Base-by-base conservation (phyloP, 2,888 invertebrate species). In the Volucella bombylans region DNA sequence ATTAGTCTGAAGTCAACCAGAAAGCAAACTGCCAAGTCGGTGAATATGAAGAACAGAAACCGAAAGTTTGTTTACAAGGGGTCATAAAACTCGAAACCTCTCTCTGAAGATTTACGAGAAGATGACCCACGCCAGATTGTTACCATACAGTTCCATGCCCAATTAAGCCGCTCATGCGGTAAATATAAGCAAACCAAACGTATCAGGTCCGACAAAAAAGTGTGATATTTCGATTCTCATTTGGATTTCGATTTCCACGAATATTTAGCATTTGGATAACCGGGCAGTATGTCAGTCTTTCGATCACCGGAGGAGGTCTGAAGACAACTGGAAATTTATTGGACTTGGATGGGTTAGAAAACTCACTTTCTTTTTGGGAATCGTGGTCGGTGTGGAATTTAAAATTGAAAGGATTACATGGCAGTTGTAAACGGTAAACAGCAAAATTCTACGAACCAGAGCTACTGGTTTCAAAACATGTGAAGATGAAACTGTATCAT, bases 11-110 rank as follows among this genome's bases (percentile, higher is more conserved):
- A 31, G 31, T 31, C 45, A 12, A 14, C 9, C 23, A 55, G 15
- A 39, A 65, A 59, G 43, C 57, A 59, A 64, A 76, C 69, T 41
- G 41, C 59, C 77, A 72, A 65, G 65, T 50, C 82, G 76, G 82
- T 61, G 18, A 18, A 72, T 61, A 59, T 72, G 43, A 82, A 65
- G 47, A 65, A 67, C 57, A 18, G 77, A 77, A 82, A 82, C 23
- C 12, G 77, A 77, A 82, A 82, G 77, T 76, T 79, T 82, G 65
- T 82, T 77, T 82, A 82, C 77, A 82, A 76, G 71, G 43, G 71
- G 77, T 82, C 82, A 77, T 82, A 82, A 77, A 82, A 82, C 82
- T 31, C 23, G 23, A 23, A 23, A 23, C 23, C 23, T 23, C 23
- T 65, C 59, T 61, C 41, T 10, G 11, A 8, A 77, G 82, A 82